These are phyloP conservation scores for Eulemur coronatus DNA, from an alignment of 2,797 vertebrate species.

Conservation along the genomic window DNA sequence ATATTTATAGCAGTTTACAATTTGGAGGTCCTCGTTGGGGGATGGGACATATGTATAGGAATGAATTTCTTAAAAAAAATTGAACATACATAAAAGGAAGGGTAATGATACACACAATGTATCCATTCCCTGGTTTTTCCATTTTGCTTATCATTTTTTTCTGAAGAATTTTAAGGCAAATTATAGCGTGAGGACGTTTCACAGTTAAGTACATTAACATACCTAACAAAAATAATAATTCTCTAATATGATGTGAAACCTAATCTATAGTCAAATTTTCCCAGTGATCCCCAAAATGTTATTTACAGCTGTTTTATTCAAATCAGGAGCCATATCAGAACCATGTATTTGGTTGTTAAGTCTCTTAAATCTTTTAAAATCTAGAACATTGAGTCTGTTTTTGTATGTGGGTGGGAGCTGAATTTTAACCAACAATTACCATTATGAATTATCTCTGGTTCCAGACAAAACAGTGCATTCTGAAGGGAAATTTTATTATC, in stretches of 20 bases:
- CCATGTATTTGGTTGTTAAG: background rate
- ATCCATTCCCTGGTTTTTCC: background rate
- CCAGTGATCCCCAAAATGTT: background rate
- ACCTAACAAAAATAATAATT: background rate
- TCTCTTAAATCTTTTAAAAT: slow-evolving; percentile 15
- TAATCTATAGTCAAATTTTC: background rate
- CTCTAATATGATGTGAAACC: background rate
- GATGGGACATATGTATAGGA: background rate
- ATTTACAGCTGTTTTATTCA: background rate
- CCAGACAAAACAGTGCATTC: background rate
- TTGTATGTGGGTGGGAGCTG: background rate
- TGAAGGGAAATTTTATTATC: background rate
- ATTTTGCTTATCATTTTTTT: background rate
- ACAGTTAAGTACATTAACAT: background rate
- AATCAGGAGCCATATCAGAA: background rate
- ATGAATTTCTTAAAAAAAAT: background rate
- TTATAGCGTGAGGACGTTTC: background rate
- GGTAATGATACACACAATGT: background rate
- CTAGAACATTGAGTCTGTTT: background rate
- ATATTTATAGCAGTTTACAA: background rate
- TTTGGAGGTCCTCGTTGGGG: background rate
- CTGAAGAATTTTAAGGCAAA: slow-evolving; percentile 9
- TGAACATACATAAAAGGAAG: background rate
- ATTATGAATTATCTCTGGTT: background rate
- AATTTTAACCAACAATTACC: background rate